phyloP scores from a whole-genome alignment of 2,888 invertebrate species.

The Disparrhopalites patrizii region DNA sequence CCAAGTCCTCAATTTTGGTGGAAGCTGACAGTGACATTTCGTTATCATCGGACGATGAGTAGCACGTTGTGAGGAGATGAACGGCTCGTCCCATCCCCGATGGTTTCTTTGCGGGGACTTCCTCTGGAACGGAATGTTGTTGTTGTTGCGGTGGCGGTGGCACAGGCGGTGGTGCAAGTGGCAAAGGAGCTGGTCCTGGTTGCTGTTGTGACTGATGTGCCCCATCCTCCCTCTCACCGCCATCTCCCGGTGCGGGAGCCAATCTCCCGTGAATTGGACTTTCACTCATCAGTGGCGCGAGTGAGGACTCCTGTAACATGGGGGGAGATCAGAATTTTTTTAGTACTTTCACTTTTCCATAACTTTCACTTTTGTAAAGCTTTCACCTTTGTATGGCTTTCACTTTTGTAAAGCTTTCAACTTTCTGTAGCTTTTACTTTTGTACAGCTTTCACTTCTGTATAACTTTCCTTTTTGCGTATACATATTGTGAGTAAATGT shows the following conservation, averaged over 20 bases:
- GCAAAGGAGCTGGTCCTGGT: slow-evolving; percentile 27
- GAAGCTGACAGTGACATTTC: slow-evolving; percentile 54
- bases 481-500: no score
- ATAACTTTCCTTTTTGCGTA: no score
- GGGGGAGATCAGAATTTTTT: no score
- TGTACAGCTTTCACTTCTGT: no score
- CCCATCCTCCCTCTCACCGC: slow-evolving; percentile 38
- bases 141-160: no score
- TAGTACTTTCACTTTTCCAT: no score
- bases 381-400: no score
- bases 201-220: no score
- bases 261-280: slow-evolving; percentile 40
- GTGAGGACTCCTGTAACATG: slow-evolving; percentile 45
- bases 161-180: no score
- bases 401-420: no score
- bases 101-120: slow-evolving; percentile 39
- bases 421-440: no score
- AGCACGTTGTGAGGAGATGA: slow-evolving; percentile 51
- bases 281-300: slow-evolving; percentile 43
- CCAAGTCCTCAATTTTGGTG: slow-evolving; percentile 55
- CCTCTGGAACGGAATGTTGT: slow-evolving; percentile 32
- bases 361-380: no score
- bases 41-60: slow-evolving; percentile 52
- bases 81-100: slow-evolving; percentile 48
- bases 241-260: slow-evolving; percentile 38